Percentiles rank a stretch among this genome's conserved stretches.
Evolutionary conservation across 2,113 vertebrate genomes (phyloP).

Genomic region (Barbus barbus): DNA sequence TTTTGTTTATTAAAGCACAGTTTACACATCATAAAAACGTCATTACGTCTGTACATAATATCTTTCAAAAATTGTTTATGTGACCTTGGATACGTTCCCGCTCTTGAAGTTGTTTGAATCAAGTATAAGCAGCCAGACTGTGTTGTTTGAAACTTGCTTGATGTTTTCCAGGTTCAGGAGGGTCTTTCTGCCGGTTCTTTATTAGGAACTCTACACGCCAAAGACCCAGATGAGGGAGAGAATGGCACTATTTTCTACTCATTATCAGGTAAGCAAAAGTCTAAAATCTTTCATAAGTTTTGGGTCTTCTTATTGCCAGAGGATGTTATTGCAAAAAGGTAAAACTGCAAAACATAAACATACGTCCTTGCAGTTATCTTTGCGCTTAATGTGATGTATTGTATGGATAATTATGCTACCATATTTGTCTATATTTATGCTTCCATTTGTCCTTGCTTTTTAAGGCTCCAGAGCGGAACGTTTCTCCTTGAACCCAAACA

Average conservation of each 20-base stretch:
- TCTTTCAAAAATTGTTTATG: conserved; percentile 20
- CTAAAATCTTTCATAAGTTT: neutral
- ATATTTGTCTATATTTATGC: conserved; percentile 29
- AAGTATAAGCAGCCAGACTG: conserved; percentile 8
- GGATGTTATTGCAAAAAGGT: neutral
- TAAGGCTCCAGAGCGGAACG: conserved; percentile 88
- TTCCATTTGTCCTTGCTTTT: conserved; percentile 27
- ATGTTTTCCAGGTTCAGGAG: conserved; percentile 82
- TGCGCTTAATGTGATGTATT: conserved; percentile 11
- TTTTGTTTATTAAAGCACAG: conserved; percentile 26
- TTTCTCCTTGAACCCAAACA: conserved; percentile 84
- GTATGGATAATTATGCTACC: neutral
- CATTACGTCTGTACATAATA: conserved; percentile 13
- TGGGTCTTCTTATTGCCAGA: neutral
- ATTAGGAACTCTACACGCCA: conserved; percentile 85
- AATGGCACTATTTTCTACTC: conserved; percentile 90
- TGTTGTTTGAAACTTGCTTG: conserved; percentile 8
- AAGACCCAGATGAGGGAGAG: conserved; percentile 93
- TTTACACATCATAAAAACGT: conserved; percentile 40
- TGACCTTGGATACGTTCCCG: conserved; percentile 10
- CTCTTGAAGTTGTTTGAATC: conserved; percentile 27
- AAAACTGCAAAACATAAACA: neutral
- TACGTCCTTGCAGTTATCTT: conserved; percentile 11
- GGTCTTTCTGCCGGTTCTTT: conserved; percentile 83
- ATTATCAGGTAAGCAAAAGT: conserved; percentile 77